phyloP scores from a whole-genome alignment of 1,140 invertebrate species.

The Nephila pilipes region DNA sequence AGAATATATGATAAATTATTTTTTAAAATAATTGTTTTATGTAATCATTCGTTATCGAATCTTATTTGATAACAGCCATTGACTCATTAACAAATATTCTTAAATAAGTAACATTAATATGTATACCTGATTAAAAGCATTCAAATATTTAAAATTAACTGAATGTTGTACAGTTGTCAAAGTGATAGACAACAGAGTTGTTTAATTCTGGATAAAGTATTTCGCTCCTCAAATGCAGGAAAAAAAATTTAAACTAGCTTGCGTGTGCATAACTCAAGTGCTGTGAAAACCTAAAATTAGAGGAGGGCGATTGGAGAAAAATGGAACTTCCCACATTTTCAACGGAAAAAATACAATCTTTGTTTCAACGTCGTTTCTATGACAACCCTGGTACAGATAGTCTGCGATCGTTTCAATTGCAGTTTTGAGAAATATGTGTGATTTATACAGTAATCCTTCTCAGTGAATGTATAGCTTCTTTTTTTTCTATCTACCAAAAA shows the following conservation, averaged over 20 bases:
- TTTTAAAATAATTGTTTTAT: too few relatives aligned
- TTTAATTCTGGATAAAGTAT: too few relatives aligned
- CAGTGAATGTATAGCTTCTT: slow-evolving; percentile 1
- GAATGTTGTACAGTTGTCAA: too few relatives aligned
- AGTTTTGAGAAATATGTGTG: slow-evolving; percentile 33
- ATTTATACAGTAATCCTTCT: slow-evolving; percentile 25
- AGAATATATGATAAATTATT: too few relatives aligned
- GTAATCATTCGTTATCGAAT: too few relatives aligned
- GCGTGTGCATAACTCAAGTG: slow-evolving; percentile 15
- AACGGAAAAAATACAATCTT: slow-evolving; percentile 27
- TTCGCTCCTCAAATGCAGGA: not conserved
- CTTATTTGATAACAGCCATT: too few relatives aligned
- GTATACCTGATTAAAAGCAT: too few relatives aligned
- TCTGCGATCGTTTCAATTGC: slow-evolving; percentile 25
- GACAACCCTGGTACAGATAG: slow-evolving; percentile 8
- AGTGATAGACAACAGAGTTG: too few relatives aligned
- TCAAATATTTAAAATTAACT: too few relatives aligned
- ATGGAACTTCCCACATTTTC: slow-evolving; percentile 1
- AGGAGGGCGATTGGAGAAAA: slow-evolving; percentile 14
- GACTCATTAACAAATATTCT: too few relatives aligned
- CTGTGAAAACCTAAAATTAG: slow-evolving; percentile 11
- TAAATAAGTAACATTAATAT: too few relatives aligned
- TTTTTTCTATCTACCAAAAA: not conserved
- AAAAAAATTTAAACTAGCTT: not conserved
- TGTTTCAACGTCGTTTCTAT: slow-evolving; percentile 2